phyloP scores from a whole-genome alignment of 2,113 vertebrate species.

The Sclerurus mexicanus region DNA sequence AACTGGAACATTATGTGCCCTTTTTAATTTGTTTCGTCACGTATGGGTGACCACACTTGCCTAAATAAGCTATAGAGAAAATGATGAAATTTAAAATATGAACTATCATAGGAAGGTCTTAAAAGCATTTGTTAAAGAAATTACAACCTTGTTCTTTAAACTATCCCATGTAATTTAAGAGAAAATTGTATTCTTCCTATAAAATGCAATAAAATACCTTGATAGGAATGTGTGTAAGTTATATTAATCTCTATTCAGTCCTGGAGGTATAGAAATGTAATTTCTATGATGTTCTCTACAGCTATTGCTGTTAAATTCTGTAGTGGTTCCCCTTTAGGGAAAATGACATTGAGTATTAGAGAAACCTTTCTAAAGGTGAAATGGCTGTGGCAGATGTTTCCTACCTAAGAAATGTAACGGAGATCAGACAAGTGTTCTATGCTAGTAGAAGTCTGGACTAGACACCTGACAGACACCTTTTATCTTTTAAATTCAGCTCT shows the following conservation, averaged over 20 bases:
- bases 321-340: neutral
- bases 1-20: neutral
- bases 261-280: slow-evolving; percentile 44
- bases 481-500: neutral
- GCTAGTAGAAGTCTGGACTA: neutral
- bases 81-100: slow-evolving; percentile 13
- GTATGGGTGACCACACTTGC: neutral
- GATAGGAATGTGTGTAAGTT: neutral
- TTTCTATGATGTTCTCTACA: slow-evolving; percentile 36
- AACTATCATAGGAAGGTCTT: slow-evolving; percentile 9
- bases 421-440: neutral
- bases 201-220: slow-evolving; percentile 47
- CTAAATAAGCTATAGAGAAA: slow-evolving; percentile 48
- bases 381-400: neutral
- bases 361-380: neutral
- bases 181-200: slow-evolving; percentile 36
- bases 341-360: neutral
- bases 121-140: slow-evolving; percentile 55
- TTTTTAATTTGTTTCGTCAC: slow-evolving; percentile 16
- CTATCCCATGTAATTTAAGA: slow-evolving; percentile 24
- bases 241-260: slow-evolving; percentile 25
- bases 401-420: neutral
- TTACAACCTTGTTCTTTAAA: slow-evolving; percentile 57
- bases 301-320: slow-evolving; percentile 40
- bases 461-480: neutral